A percentile compares a stretch with the other conserved stretches of the same genome.
phyloP scores from a whole-genome alignment of 2,113 vertebrate genomes.

The Hippocampus abdominalis region DNA sequence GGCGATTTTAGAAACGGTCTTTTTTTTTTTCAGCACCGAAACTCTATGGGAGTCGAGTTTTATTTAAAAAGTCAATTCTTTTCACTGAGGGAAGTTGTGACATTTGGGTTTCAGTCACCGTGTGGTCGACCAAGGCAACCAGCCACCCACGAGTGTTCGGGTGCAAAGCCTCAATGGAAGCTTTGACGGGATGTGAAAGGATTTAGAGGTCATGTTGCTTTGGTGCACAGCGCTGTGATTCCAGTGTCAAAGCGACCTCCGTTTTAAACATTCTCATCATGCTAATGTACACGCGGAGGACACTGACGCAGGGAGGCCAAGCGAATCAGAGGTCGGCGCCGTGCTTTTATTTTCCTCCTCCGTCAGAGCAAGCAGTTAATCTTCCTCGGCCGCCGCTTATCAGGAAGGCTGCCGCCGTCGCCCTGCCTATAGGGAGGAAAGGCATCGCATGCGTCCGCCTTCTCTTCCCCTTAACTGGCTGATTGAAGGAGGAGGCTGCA shows the following conservation, averaged over 20 bases:
- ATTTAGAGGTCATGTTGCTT: slow-evolving; percentile 31
- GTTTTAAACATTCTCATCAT: slow-evolving; percentile 42
- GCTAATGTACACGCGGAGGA: slow-evolving; percentile 45
- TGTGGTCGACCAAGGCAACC: not conserved
- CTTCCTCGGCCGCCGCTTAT: slow-evolving; percentile 60
- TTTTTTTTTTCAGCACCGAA: not conserved
- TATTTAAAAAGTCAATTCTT: not conserved
- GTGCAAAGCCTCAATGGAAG: slow-evolving; percentile 3
- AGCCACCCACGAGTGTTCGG: not conserved
- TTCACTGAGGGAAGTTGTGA: not conserved
- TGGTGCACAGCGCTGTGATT: not conserved
- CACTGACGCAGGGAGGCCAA: slow-evolving; percentile 47
- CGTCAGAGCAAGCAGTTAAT: slow-evolving; percentile 67
- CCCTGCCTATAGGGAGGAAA: slow-evolving; percentile 55
- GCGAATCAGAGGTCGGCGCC: slow-evolving; percentile 48
- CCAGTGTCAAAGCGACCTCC: not conserved
- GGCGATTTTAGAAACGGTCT: too few species aligned
- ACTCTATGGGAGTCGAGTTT: not conserved
- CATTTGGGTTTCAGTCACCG: not conserved
- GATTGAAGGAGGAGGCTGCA: slow-evolving; percentile 50
- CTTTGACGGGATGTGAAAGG: slow-evolving; percentile 24
- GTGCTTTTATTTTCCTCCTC: slow-evolving; percentile 56
- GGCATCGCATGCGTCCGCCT: slow-evolving; percentile 37
- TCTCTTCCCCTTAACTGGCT: slow-evolving; percentile 39
- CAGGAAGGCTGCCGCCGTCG: slow-evolving; percentile 51